Conservation (phyloP, 2,113 vertebrate species). For the Pleuronectes platessa region DNA sequence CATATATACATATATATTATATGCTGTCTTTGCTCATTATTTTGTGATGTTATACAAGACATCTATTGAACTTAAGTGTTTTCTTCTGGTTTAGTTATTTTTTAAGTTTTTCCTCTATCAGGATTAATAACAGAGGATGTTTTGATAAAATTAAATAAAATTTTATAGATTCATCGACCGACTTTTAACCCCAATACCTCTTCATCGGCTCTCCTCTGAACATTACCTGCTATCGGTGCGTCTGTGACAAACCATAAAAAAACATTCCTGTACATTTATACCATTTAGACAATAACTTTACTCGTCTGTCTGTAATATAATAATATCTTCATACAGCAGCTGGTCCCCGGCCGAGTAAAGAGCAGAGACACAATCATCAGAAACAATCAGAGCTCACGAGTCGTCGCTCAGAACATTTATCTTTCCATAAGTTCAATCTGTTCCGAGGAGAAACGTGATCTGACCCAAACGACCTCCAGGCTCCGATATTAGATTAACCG, state of each 20-base stretch:
- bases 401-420: slow-evolving; percentile 47
- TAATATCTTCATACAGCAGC: slow-evolving; percentile 39
- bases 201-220: no score
- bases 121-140: no score
- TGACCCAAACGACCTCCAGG: slow-evolving; percentile 70
- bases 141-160: no score
- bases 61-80: no score
- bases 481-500: slow-evolving; percentile 67
- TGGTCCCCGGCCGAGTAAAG: slow-evolving; percentile 25
- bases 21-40: no score
- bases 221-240: no score
- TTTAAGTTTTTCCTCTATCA: no score
- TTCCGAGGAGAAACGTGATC: slow-evolving; percentile 70
- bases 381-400: slow-evolving; percentile 38
- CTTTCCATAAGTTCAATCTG: slow-evolving; percentile 68
- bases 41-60: no score
- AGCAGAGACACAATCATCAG: slow-evolving; percentile 41
- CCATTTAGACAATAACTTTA: slow-evolving; percentile 27
- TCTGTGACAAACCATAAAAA: slow-evolving; percentile 1
- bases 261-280: slow-evolving; percentile 63
- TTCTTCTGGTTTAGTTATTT: no score
- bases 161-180: no score
- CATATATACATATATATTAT: no score
- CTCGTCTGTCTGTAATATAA: slow-evolving; percentile 36
- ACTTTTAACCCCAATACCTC: no score